Evolutionary conservation across 1,140 invertebrate genomes (phyloP), one percentile per base, ranked within the genome.

Genomic region (Chironomus striatipennis): DNA sequence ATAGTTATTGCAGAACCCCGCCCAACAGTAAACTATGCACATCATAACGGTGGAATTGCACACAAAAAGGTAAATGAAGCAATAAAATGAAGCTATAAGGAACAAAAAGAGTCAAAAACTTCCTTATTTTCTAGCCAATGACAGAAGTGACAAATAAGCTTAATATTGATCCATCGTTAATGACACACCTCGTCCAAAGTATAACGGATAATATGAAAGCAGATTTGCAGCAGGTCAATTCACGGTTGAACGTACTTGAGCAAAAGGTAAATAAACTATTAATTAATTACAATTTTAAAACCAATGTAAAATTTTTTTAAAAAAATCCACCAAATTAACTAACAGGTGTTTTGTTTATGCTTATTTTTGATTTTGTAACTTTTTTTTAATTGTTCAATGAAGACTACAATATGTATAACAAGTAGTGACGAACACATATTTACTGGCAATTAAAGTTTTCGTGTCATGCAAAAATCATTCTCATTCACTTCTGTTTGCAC

Each of bases 161-260:
- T 12, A 34, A 17, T 47, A 9, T 57, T 24, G 21, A 77, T 18
- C 79, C 81, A 15, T 77, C 77, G 7, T 77, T 79, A 7, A 12
- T 79, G 67, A 74, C 80, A 73, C 79, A 81, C 17, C 84, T 85
- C 78, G 81, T 86, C 21, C 79, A 83, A 15, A 78, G 65, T 74
- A 81, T 83, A n/a, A 79, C 85, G 6, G 74, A 81, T 18, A 79
- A 77, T 57, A 80, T 86, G 78, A 83, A 84, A 75, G 74, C 43
- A 7, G 85, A 85, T 77, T 77, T 86, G 73, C 79, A 82, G 65
- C 77, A 78, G 24, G 79, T 86, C 57, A 81, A 81, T 76, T 80
- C 81, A 75, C 81, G 82, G 65, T 80, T 86, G 7, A 79, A 75
- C 34, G 64, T 75, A 65, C 75, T 85, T n/a, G 84, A 85, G 76